A percentile compares a stretch with the other conserved stretches of the same genome.
These are phyloP conservation scores for Agrotis segetum DNA, from an alignment of 2,888 invertebrate genomes.

Conservation along the genomic window DNA sequence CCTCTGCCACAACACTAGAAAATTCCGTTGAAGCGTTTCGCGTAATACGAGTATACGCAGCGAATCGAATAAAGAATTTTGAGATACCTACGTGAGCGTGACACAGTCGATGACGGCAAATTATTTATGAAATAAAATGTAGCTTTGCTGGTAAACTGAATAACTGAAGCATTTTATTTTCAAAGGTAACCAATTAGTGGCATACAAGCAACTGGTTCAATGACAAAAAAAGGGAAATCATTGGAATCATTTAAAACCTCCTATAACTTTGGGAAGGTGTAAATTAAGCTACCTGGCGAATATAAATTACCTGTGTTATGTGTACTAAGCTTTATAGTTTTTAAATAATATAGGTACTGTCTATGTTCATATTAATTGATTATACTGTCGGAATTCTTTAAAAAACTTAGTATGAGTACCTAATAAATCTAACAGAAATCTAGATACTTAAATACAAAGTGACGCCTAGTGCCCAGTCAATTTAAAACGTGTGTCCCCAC, in stretches of 20 bases:
- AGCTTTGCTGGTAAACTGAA: background rate
- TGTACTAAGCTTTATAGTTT: background rate
- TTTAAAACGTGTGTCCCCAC: background rate
- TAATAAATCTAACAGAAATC: slow-evolving; percentile 2
- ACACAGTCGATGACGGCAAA: no score
- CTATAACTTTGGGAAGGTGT: background rate
- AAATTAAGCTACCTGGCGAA: background rate
- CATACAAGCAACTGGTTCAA: background rate
- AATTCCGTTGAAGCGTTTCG: no score
- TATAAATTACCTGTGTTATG: background rate
- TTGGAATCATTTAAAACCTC: background rate
- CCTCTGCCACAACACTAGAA: no score
- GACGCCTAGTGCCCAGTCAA: slow-evolving; percentile 7
- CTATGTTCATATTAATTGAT: background rate
- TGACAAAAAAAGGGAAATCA: background rate
- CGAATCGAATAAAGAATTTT: no score
- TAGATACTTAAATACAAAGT: slow-evolving; percentile 8
- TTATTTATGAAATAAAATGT: background rate
- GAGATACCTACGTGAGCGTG: no score
- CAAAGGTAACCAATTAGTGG: background rate
- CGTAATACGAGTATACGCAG: no score
- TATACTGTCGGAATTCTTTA: background rate
- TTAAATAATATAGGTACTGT: background rate
- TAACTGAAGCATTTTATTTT: background rate
- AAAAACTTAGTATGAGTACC: background rate